A percentile compares a stretch with the other conserved stretches of the same genome.
These are phyloP conservation scores for Scaptomyza graminum DNA, from an alignment of 1,140 invertebrate genomes.

Conservation along the genomic window DNA sequence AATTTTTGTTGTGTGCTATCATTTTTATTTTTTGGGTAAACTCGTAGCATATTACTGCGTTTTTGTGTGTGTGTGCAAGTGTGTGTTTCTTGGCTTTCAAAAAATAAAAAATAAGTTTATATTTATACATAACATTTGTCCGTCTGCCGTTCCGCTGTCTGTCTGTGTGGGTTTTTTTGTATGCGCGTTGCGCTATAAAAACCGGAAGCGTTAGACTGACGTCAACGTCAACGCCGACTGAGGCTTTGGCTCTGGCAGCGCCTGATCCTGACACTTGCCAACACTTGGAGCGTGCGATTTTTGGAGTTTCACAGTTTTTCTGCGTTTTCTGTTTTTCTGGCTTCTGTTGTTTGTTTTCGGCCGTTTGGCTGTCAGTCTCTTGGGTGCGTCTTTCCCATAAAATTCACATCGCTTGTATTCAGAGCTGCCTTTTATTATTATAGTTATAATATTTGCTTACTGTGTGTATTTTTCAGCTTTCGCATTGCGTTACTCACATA, in stretches of 20 bases:
- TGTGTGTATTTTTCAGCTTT: constrained; percentile 49
- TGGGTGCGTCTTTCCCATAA: constrained; percentile 57
- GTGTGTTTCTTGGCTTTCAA: constrained; percentile 53
- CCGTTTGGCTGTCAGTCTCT: constrained; percentile 40
- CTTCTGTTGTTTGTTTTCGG: constrained; percentile 15
- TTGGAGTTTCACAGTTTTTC: constrained; percentile 55
- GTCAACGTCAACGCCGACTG: constrained; percentile 33
- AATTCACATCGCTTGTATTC: constrained; percentile 67
- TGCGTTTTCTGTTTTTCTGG: constrained; percentile 26
- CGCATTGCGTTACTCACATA: constrained; percentile 70
- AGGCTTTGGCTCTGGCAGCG: constrained; percentile 30
- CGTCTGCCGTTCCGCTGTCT: constrained; percentile 38
- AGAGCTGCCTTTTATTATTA: constrained; percentile 72
- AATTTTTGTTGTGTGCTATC: constrained; percentile 47
- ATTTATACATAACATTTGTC: constrained; percentile 79
- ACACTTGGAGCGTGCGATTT: constrained; percentile 70
- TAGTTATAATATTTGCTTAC: constrained; percentile 72
- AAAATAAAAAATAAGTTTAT: constrained; percentile 80
- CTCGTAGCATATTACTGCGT: constrained; percentile 46
- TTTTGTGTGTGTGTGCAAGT: constrained; percentile 29
- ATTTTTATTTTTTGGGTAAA: constrained; percentile 37
- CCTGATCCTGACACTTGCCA: constrained; percentile 79
- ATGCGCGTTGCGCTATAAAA: constrained; percentile 62
- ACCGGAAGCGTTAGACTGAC: constrained; percentile 71
- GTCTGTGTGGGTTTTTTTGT: constrained; percentile 8